Percentiles rank a stretch among this genome's conserved stretches.
Evolutionary conservation across 2,888 invertebrate species (phyloP).

Genomic region (Troilus luridus): DNA sequence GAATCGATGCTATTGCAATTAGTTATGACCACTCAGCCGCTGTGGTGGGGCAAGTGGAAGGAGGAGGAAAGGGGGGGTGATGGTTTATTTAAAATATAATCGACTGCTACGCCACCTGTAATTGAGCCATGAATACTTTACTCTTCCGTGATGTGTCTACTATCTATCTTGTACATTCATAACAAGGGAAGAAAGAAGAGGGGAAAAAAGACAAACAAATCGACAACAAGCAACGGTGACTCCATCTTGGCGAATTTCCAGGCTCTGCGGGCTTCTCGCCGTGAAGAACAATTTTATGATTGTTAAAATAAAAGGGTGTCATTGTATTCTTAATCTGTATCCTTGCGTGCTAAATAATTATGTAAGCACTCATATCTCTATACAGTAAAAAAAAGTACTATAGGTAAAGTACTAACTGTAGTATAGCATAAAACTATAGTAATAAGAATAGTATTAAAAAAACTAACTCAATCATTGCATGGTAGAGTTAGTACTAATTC

Average conservation of each 20-base stretch:
- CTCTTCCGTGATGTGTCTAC: neutral
- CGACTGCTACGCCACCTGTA: neutral
- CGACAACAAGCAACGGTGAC: slow-evolving; percentile 42
- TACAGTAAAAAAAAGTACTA: too few relatives aligned
- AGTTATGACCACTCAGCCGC: neutral
- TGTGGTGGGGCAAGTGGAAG: too few relatives aligned
- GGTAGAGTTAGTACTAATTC: too few relatives aligned
- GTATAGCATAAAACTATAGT: too few relatives aligned
- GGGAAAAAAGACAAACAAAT: neutral
- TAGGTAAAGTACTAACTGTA: too few relatives aligned
- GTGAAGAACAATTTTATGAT: neutral
- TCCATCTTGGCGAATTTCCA: slow-evolving; percentile 45
- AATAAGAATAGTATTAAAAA: too few relatives aligned
- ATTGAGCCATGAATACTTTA: slow-evolving; percentile 19
- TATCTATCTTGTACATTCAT: neutral
- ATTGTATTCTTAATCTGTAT: neutral
- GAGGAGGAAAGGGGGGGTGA: neutral
- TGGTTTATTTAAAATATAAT: slow-evolving; percentile 31
- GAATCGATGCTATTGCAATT: slow-evolving; percentile 1
- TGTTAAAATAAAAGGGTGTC: neutral
- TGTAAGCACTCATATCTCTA: too few relatives aligned
- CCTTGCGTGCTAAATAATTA: neutral
- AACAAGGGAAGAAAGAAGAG: neutral
- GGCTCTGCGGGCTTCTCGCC: neutral
- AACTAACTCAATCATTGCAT: too few relatives aligned